Evolutionary conservation across 1,140 invertebrate genomes (phyloP).

Genomic region (Drosophila leontia): DNA sequence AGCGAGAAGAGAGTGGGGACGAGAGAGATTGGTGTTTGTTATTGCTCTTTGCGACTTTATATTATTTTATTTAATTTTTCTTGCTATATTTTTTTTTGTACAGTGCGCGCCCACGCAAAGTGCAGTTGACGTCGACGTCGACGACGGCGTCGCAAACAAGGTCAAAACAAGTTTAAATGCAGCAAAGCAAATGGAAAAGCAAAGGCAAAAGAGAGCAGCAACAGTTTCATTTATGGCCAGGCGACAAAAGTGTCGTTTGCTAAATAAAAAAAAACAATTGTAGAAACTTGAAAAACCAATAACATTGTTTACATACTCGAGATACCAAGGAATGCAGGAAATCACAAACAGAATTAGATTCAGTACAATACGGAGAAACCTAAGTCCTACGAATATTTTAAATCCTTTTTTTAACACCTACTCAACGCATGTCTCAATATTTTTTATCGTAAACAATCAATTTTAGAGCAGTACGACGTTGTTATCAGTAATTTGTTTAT

Average conservation of each 20-base stretch:
- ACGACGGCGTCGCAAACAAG: constrained; percentile 60
- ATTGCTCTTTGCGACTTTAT: constrained; percentile 17
- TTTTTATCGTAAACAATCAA: constrained; percentile 16
- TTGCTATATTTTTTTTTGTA: constrained; percentile 28
- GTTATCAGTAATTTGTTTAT: constrained; percentile 15
- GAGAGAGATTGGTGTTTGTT: constrained; percentile 6
- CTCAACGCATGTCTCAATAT: no score
- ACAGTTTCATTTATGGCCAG: constrained; percentile 28
- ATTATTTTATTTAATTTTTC: constrained; percentile 28
- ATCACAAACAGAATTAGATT: background rate
- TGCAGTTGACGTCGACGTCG: constrained; percentile 40
- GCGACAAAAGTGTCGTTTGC: constrained; percentile 7
- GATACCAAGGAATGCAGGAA: background rate
- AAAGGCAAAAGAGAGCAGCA: constrained; percentile 24
- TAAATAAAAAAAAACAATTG: background rate
- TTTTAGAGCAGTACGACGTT: background rate
- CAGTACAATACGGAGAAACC: background rate
- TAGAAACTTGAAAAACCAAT: background rate
- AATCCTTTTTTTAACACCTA: background rate
- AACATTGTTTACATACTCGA: background rate
- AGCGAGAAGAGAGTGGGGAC: constrained; percentile 4
- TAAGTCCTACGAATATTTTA: background rate
- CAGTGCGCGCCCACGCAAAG: constrained; percentile 64
- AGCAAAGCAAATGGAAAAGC: constrained; percentile 24
- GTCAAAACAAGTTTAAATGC: constrained; percentile 77